Evolutionary conservation across 1,140 invertebrate genomes (phyloP), one percentile per base, ranked within the genome.

Genomic region (Trichonephila inaurata): DNA sequence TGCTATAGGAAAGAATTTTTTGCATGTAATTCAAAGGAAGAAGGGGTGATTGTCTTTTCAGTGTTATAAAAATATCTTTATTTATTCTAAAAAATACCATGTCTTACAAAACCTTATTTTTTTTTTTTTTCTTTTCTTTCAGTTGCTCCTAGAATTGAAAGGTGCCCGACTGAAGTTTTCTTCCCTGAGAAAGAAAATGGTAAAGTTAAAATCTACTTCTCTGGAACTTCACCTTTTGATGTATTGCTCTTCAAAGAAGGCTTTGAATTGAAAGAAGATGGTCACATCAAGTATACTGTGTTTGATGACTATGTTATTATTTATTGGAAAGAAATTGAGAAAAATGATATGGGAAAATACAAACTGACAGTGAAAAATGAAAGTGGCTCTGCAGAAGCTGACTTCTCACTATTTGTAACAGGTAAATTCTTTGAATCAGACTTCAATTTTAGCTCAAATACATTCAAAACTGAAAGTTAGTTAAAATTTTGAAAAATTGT

Each of bases 251-350:
- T 96, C 85, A 98, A 98, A 95, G 97, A 99, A 95, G 98, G 98
- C n/a, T 96, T 96, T 86, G 97, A 97, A 72, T 95, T 99, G 58
- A 96, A 96, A 0, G 97, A 99, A 95, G 97, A 97, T 3, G 95
- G 95, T 44, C 97, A 98, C 94, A 97, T 99, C 94, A 99, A 99
- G 95, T 98, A 97, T 95, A 99, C 98, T 0, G 97, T 99, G 4
- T 99, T 99, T 96, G 99, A 99, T 96, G 99, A 99, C 94, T 99
- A 99, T 95, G 97, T 99, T 28, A 98, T 99, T 44, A 97, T 99
- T 86, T 98, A 98, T 95, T 98, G 99, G 94, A 98, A 98, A 95
- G 98, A 98, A 95, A 97, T 99, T 89, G 33, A 66, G 18, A 98
- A 98, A 95, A 97, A 97, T 94, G 98, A 99, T 95, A 98, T 97